Conservation (phyloP, 1,140 invertebrate species). For the Drosophila santomea region DNA sequence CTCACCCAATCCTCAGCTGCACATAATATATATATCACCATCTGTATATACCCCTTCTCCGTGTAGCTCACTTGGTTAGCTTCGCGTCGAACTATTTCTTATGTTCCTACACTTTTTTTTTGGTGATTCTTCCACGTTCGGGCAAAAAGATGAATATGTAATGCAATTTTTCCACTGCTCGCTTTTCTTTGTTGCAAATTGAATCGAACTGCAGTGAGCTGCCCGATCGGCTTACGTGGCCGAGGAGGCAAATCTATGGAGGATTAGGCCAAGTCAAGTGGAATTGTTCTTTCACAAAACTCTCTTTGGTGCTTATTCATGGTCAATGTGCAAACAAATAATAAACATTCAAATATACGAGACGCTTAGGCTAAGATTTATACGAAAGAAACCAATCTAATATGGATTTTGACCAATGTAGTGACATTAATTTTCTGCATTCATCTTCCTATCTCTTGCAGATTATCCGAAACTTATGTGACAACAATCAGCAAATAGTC, state of each 20-base stretch:
- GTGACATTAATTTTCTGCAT: neutral
- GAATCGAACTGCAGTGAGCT: conserved; percentile 51
- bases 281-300: conserved; percentile 24
- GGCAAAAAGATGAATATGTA: conserved; percentile 57
- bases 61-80: conserved; percentile 17
- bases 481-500: neutral
- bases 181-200: conserved; percentile 73
- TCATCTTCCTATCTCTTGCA: neutral
- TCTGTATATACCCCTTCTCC: conserved; percentile 10
- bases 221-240: conserved; percentile 64
- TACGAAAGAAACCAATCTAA: neutral
- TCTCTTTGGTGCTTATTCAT: neutral
- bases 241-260: conserved; percentile 46
- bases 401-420: neutral
- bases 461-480: neutral
- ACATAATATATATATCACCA: conserved; percentile 9
- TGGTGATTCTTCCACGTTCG: conserved; percentile 23
- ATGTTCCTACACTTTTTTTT: conserved; percentile 32
- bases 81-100: conserved; percentile 24
- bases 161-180: conserved; percentile 53
- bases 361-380: neutral
- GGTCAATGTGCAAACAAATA: neutral
- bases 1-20: conserved; percentile 32
- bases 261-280: conserved; percentile 59
- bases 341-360: neutral